Conservation (phyloP, 2,797 vertebrate genomes). For the Enteromius paludinosus region DNA sequence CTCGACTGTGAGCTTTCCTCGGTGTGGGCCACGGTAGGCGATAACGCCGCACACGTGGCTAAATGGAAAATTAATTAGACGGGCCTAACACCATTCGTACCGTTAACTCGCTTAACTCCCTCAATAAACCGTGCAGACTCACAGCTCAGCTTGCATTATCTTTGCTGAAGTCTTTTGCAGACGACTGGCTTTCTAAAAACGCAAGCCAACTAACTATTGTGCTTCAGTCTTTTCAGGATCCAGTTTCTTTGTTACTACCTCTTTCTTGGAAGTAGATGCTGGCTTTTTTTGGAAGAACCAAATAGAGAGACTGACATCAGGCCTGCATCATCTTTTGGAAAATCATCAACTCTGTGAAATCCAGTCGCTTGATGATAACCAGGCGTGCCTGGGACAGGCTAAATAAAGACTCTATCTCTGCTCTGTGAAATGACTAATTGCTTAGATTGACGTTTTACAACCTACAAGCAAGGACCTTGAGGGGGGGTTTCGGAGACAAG, state of each 20-base stretch:
- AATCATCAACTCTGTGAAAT: conserved; percentile 11
- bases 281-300: conserved; percentile 4
- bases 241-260: conserved; percentile 8
- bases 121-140: neutral
- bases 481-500: neutral
- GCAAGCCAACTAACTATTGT: conserved; percentile 12
- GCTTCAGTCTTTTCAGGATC: neutral
- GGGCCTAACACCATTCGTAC: conserved; percentile 22
- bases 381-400: neutral
- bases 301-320: conserved; percentile 26
- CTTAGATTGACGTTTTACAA: conserved; percentile 1
- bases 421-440: neutral
- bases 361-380: conserved; percentile 39
- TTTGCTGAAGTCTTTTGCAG: conserved; percentile 22
- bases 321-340: conserved; percentile 21
- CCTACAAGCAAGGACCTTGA: neutral
- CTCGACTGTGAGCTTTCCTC: conserved; percentile 42
- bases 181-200: conserved; percentile 15
- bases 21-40: conserved; percentile 19
- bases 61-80: conserved; percentile 51
- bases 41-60: conserved; percentile 42
- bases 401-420: neutral
- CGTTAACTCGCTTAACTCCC: conserved; percentile 22
- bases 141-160: conserved; percentile 3
- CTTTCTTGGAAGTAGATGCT: conserved; percentile 47